Conservation (phyloP, 2,113 vertebrate species). For the Canis aureus region DNA sequence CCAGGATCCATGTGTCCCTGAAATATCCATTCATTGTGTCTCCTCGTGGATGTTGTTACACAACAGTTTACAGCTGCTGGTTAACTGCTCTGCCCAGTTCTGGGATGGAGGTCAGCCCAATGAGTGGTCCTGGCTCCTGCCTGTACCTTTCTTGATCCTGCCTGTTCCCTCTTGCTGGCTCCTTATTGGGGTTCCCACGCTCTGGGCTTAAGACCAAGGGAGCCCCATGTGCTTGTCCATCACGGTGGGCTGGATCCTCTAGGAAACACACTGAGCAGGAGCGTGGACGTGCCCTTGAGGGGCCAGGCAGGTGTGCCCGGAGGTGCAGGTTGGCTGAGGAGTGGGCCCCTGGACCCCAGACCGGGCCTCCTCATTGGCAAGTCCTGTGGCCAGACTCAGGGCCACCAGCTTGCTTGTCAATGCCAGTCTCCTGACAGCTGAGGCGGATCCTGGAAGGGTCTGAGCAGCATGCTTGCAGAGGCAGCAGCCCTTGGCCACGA, state of each 20-base stretch:
- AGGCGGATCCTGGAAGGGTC: neutral
- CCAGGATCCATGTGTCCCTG: neutral
- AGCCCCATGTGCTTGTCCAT: neutral
- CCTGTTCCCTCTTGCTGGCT: too few species aligned
- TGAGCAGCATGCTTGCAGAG: neutral
- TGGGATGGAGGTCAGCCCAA: neutral
- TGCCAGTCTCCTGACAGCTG: neutral
- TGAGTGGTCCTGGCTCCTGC: too few species aligned
- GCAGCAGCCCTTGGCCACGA: neutral
- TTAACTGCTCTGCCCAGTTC: neutral
- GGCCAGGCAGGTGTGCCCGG: rapidly evolving
- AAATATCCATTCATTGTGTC: neutral
- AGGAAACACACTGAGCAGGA: neutral
- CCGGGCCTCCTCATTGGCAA: neutral
- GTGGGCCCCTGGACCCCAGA: neutral
- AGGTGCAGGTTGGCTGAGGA: neutral
- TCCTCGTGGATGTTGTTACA: neutral
- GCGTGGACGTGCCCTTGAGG: rapidly evolving
- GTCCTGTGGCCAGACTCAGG: neutral
- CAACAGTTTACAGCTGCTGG: neutral
- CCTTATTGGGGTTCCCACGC: too few species aligned
- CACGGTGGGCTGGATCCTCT: rapidly evolving
- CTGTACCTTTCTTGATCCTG: too few species aligned
- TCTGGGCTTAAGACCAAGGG: neutral
- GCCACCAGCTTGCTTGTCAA: neutral